Percentiles rank a stretch among this genome's conserved stretches.
Evolutionary conservation across 2,113 vertebrate species (phyloP).

Genomic region (Columba janthina): DNA sequence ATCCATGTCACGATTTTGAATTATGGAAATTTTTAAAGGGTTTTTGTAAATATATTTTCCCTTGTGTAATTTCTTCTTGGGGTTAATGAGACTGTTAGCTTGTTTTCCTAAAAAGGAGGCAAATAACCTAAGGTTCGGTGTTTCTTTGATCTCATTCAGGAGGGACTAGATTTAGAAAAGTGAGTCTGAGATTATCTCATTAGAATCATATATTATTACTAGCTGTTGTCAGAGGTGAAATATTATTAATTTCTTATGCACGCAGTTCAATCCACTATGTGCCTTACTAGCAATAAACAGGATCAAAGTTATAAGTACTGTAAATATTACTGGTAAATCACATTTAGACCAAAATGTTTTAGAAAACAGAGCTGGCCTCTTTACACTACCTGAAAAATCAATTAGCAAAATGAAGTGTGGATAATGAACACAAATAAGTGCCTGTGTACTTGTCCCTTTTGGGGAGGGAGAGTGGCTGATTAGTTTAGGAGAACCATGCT

Average conservation of each 20-base stretch:
- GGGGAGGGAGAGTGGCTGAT: not conserved
- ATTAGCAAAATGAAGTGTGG: constrained; percentile 41
- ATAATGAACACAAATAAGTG: constrained; percentile 37
- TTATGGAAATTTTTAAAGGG: not conserved
- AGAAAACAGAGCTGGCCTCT: not conserved
- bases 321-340: not conserved
- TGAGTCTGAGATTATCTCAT: not conserved
- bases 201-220: not conserved
- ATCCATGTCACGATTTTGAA: not conserved
- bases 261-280: not conserved
- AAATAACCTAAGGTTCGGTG: not conserved
- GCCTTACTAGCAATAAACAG: not conserved
- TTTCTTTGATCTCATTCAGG: not conserved
- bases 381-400: constrained; percentile 36
- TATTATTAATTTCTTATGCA: not conserved
- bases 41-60: not conserved
- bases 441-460: not conserved
- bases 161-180: not conserved
- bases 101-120: not conserved
- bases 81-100: not conserved
- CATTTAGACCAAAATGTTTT: not conserved
- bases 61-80: not conserved
- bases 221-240: not conserved
- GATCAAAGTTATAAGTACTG: not conserved
- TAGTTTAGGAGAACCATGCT: not conserved